Evolutionary conservation across 2,888 invertebrate genomes (phyloP).

Genomic region (Apotomis capreana): DNA sequence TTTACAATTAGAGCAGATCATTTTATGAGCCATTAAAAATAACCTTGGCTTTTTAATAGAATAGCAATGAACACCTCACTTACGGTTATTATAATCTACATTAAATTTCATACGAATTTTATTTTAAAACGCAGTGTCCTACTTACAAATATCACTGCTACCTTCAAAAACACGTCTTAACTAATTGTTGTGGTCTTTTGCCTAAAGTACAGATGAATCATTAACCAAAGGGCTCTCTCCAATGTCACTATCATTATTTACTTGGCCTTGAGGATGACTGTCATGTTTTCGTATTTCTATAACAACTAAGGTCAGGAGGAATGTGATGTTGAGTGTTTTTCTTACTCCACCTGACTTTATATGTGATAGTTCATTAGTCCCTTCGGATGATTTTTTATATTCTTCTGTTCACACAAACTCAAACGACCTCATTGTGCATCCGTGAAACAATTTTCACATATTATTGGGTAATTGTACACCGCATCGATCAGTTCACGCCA

Average conservation of each 20-base stretch:
- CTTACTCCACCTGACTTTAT: too few species aligned
- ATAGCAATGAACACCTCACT: constrained; percentile 48
- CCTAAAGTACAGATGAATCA: constrained; percentile 5
- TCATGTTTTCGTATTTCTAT: too few species aligned
- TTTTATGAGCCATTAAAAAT: constrained; percentile 66
- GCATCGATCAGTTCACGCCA: constrained; percentile 61
- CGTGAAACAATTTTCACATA: constrained; percentile 51
- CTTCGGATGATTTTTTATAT: background rate
- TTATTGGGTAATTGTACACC: constrained; percentile 60
- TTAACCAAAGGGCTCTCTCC: background rate
- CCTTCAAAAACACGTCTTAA: background rate
- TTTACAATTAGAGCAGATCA: constrained; percentile 67
- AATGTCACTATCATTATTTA: constrained; percentile 1
- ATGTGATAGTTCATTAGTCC: too few species aligned
- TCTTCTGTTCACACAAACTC: constrained; percentile 19
- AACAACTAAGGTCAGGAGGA: too few species aligned
- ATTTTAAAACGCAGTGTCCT: background rate
- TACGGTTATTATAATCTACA: constrained; percentile 13
- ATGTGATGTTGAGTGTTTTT: too few species aligned
- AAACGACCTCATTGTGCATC: constrained; percentile 27
- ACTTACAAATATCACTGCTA: constrained; percentile 19
- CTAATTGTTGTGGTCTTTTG: background rate
- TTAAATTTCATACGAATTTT: background rate
- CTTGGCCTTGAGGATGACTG: too few species aligned
- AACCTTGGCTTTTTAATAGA: constrained; percentile 52